Evolutionary conservation across 2,113 vertebrate genomes (phyloP), one percentile per base, ranked within the genome.

Genomic region (Tenebrosternarchus preto): DNA sequence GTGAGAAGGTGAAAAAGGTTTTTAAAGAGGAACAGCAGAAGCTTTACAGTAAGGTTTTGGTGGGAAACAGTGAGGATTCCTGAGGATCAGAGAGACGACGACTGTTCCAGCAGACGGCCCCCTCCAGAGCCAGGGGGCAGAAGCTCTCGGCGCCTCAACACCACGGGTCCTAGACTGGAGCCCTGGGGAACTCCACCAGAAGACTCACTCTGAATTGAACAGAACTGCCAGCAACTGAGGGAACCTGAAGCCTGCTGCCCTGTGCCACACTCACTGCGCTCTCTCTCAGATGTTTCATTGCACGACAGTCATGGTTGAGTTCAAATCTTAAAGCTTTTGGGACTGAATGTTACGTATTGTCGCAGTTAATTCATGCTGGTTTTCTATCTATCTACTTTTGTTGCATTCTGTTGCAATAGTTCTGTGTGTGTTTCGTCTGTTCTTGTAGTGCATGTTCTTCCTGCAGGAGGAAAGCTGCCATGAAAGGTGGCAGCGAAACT

Each of bases 1-100:
- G 95, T 76, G 94, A 93, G 70, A 96, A 96, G 82, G 95, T 96
- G 83, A 96, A 96, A 82, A 94, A 95, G 2, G 86, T 92, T 0
- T 96, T 95, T 85, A 95, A 94, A 59, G 94, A 96, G 82, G 95
- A 96, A 80, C 95, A 96, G 70, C 95, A 96, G 92, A 96, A 95
- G 79, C 93, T 95, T 24, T 96, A 96, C 86, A 96, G 95, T 89
- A 96, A 94, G 86, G 95, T 94, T 86, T 91, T 96, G 27, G 93
- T 94, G 16, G 94, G 95, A 57, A 93, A 86, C 88, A 93, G 94
- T 0, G 92, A 95, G 59, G 94, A 95, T 86, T 91, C 94, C 67
- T 95, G 90, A 95, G 89, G 6, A 20, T 9, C 22, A 5, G 27
- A 19, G 61, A 20, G 50, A 39, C 63, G 3, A n/a, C 53, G 12